A percentile compares a stretch with the other conserved stretches of the same genome.
Conservation (phyloP, 1,140 invertebrate genomes). For the Leucophenga varia region DNA sequence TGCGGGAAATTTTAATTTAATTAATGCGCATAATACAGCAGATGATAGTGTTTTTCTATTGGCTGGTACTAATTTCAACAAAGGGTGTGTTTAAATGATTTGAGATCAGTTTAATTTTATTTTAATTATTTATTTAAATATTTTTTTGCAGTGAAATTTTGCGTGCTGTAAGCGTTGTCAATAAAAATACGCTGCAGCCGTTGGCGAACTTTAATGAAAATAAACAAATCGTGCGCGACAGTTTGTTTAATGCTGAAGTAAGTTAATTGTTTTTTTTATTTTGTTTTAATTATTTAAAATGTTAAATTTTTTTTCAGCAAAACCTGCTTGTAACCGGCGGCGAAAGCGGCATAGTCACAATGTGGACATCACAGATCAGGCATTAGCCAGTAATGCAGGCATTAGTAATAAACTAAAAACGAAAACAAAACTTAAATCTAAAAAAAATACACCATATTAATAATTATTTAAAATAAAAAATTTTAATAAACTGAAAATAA, state of each 20-base stretch:
- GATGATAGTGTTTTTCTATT: slow-evolving; percentile 60
- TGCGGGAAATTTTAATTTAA: slow-evolving; percentile 68
- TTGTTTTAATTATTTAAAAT: neutral
- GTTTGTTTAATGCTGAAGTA: slow-evolving; percentile 63
- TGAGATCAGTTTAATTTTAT: neutral
- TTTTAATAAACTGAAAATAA: too few species aligned
- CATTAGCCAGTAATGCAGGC: too few species aligned
- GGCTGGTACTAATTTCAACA: slow-evolving; percentile 63
- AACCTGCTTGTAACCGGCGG: slow-evolving; percentile 64
- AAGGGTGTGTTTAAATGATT: slow-evolving; percentile 43
- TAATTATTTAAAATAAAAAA: too few species aligned
- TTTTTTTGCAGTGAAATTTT: slow-evolving; percentile 57
- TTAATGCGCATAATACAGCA: slow-evolving; percentile 59
- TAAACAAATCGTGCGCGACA: slow-evolving; percentile 68
- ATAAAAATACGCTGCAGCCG: slow-evolving; percentile 59
- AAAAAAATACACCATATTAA: too few species aligned
- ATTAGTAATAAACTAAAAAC: too few species aligned
- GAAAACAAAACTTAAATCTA: too few species aligned
- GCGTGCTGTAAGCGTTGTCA: slow-evolving; percentile 60
- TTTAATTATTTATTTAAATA: neutral
- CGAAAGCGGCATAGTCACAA: slow-evolving; percentile 64
- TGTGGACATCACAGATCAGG: slow-evolving; percentile 58
- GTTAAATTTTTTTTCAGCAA: slow-evolving; percentile 58
- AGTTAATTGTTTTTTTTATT: slow-evolving; percentile 4
- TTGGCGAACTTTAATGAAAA: slow-evolving; percentile 62